Conservation (phyloP, 35 echinoderm and acorn worm species). For the Eucidaris tribuloides region DNA sequence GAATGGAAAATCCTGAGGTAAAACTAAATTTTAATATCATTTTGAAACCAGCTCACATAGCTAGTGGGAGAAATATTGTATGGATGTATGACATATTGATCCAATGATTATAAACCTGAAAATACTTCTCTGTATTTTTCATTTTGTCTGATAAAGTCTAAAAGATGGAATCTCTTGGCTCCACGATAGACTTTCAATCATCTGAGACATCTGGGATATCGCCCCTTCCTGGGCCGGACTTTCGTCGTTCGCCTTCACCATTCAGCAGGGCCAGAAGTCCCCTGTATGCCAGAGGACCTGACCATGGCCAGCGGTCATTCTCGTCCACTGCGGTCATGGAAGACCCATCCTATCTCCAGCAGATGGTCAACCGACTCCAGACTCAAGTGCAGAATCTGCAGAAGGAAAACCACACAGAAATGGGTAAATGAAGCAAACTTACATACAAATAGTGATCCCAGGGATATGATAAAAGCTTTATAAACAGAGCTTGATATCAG, state of each 20-base stretch:
- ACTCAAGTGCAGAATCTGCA: neutral
- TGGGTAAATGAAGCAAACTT: conserved; percentile 2
- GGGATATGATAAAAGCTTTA: no score
- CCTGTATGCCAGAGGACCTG: neutral
- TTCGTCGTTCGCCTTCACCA: neutral
- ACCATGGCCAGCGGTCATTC: neutral
- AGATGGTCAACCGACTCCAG: neutral
- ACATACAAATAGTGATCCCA: no score
- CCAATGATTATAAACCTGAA: no score
- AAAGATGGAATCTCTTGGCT: neutral
- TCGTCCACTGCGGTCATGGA: neutral
- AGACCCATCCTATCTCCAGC: neutral
- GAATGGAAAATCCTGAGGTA: no score
- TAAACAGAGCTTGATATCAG: no score
- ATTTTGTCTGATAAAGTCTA: no score
- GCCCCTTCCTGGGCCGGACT: neutral
- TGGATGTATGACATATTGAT: no score
- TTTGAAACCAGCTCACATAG: no score
- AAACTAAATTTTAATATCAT: no score
- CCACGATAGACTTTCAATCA: neutral
- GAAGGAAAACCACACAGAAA: neutral
- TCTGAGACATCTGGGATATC: neutral
- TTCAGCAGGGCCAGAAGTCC: conserved; percentile 2
- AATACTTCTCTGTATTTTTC: no score
- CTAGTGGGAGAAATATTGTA: no score